A percentile compares a stretch with the other conserved stretches of the same genome.
phyloP scores from a whole-genome alignment of 2,113 vertebrate species.

The Pardalotus punctatus region DNA sequence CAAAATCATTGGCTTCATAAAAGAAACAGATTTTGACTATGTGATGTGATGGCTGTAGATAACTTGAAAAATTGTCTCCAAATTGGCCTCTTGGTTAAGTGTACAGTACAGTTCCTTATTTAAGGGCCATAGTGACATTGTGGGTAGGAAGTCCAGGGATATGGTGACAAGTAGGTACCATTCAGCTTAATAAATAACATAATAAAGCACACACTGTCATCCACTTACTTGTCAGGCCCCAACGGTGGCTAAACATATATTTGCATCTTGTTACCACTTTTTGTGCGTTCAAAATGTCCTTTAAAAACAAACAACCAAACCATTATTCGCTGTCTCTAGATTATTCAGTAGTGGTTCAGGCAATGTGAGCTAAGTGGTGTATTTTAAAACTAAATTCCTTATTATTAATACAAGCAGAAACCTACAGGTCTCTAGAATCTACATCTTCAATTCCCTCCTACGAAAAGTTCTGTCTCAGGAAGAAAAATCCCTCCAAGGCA shows the following conservation, averaged over 20 bases:
- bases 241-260: background rate
- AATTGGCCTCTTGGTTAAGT: background rate
- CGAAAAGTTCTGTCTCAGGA: background rate
- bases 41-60: background rate
- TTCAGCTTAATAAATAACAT: background rate
- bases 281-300: background rate
- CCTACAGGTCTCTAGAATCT: background rate
- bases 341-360: background rate
- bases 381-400: background rate
- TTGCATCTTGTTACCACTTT: background rate
- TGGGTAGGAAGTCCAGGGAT: background rate
- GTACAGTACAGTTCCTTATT: background rate
- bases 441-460: background rate
- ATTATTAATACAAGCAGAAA: background rate
- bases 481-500: background rate
- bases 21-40: constrained; percentile 21
- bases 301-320: background rate
- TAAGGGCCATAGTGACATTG: background rate
- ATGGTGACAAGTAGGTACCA: background rate
- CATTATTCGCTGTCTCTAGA: background rate
- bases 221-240: background rate
- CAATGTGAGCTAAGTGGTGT: background rate
- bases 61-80: constrained; percentile 3
- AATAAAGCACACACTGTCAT: background rate
- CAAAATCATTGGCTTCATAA: background rate